phyloP scores from a whole-genome alignment of 2,888 invertebrate genomes.

The Meghimatium bilineatum region DNA sequence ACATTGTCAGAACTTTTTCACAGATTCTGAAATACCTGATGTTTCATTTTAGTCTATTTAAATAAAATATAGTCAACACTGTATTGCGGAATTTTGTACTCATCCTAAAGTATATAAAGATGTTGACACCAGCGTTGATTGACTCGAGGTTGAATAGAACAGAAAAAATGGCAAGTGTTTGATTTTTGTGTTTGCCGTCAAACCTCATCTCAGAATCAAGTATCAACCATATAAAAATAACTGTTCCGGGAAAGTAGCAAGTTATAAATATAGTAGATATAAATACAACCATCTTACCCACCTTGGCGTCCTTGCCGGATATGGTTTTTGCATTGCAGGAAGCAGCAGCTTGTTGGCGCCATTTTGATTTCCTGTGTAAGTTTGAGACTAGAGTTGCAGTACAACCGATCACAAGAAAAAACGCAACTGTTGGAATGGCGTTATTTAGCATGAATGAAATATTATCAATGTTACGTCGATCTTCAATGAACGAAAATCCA shows the following conservation, averaged over 20 bases:
- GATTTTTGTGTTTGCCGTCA: background rate
- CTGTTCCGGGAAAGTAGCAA: constrained; percentile 2
- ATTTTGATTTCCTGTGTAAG: background rate
- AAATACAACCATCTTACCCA: background rate
- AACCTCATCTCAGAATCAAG: background rate
- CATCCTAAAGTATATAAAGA: constrained; percentile 3
- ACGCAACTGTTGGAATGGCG: background rate
- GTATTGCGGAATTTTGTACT: constrained; percentile 4
- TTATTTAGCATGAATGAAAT: background rate
- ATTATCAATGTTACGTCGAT: background rate
- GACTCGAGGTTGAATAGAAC: background rate
- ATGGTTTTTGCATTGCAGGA: background rate
- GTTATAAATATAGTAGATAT: constrained; percentile 5
- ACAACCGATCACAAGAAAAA: background rate
- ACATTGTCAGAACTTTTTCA: too few species aligned
- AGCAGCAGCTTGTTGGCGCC: background rate
- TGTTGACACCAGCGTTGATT: constrained; percentile 8
- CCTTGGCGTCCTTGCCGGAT: background rate
- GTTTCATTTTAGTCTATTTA: background rate
- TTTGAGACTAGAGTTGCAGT: background rate
- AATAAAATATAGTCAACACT: background rate
- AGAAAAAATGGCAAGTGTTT: background rate
- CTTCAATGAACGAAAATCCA: background rate
- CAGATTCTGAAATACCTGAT: background rate
- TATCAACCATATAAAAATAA: background rate